A percentile compares a stretch with the other conserved stretches of the same genome.
These are phyloP conservation scores for Xestia rhomboidea DNA, from an alignment of 2,888 invertebrate species.

Conservation along the genomic window DNA sequence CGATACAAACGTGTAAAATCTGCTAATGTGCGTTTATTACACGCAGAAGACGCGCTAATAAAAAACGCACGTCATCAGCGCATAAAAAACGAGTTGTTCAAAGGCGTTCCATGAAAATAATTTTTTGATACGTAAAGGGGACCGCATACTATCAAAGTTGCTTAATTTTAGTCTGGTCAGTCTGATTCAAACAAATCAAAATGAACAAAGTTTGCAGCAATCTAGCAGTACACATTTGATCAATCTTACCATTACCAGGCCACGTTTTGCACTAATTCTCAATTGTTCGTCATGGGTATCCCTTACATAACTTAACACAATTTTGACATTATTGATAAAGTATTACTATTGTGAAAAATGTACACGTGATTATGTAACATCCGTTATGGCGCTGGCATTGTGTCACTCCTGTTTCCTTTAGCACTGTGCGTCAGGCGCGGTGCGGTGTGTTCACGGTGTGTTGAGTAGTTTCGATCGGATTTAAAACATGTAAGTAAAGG, in stretches of 20 bases:
- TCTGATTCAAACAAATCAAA: not conserved
- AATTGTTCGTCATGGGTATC: not conserved
- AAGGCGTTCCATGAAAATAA: not conserved
- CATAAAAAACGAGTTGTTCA: too few species aligned
- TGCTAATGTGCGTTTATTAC: too few species aligned
- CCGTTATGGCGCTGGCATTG: slow-evolving; percentile 83
- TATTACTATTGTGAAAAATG: slow-evolving; percentile 71
- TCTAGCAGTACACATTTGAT: not conserved
- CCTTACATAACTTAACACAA: not conserved
- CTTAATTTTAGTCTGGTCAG: not conserved
- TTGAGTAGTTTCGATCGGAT: slow-evolving; percentile 83
- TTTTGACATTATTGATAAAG: slow-evolving; percentile 27
- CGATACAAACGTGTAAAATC: too few species aligned
- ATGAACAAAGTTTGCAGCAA: not conserved
- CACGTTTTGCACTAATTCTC: not conserved
- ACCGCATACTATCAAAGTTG: not conserved
- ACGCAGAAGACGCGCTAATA: too few species aligned
- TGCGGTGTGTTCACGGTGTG: slow-evolving; percentile 86
- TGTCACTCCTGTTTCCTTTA: slow-evolving; percentile 83
- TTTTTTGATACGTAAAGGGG: not conserved
- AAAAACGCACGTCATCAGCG: too few species aligned
- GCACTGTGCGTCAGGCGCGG: slow-evolving; percentile 88
- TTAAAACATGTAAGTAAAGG: slow-evolving; percentile 87
- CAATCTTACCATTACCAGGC: not conserved
- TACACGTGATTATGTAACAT: slow-evolving; percentile 86